Percentiles rank a stretch among this genome's conserved stretches.
These are phyloP conservation scores for Oscheius sp. DNA, from an alignment of 2,888 invertebrate species.

Conservation along the genomic window DNA sequence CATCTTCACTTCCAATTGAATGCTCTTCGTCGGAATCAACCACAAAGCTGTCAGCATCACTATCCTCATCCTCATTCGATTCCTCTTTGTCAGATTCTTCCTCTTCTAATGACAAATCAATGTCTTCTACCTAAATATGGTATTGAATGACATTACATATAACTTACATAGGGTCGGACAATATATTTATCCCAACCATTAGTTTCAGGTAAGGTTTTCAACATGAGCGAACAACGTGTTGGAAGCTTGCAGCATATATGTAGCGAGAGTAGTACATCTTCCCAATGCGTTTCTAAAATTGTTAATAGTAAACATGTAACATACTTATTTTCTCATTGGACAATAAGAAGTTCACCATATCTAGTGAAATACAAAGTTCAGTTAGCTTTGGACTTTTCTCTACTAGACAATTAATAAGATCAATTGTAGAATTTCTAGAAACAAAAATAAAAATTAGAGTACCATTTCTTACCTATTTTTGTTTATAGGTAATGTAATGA, in stretches of 20 bases:
- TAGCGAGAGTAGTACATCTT: not conserved
- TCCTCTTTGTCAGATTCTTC: not conserved
- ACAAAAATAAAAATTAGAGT: not conserved
- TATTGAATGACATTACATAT: not conserved
- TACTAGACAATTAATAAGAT: not conserved
- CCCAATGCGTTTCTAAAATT: slow-evolving; percentile 11
- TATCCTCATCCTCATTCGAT: not conserved
- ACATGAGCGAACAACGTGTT: not conserved
- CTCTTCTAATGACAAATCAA: not conserved
- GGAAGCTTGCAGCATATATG: not conserved
- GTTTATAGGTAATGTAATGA: slow-evolving; percentile 14
- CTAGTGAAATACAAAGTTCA: no score
- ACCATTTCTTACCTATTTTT: not conserved
- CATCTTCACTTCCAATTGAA: slow-evolving; percentile 13
- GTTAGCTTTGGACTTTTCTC: no score
- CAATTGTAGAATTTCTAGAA: not conserved
- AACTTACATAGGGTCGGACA: not conserved
- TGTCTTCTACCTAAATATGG: not conserved
- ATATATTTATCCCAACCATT: slow-evolving; percentile 6
- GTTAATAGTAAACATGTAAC: not conserved
- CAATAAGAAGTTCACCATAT: not conserved
- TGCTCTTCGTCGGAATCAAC: not conserved
- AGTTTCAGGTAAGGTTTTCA: not conserved
- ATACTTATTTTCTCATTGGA: not conserved
- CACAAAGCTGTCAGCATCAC: slow-evolving; percentile 19